Conservation (phyloP, 1,140 invertebrate genomes). For the Ephestia elutella region DNA sequence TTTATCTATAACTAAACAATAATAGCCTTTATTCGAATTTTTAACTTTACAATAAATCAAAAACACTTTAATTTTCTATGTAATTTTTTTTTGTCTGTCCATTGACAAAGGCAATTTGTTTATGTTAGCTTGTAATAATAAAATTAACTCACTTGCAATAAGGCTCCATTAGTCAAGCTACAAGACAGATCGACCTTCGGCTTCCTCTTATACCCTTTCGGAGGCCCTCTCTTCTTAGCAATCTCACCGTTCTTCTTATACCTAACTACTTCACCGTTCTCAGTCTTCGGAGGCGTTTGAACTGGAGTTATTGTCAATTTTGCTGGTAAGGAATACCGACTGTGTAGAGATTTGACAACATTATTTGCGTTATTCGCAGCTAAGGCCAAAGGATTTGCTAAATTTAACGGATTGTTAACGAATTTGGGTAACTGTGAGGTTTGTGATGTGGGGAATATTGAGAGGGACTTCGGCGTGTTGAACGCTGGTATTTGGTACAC, state of each 20-base stretch:
- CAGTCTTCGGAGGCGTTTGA: constrained; percentile 23
- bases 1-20: too few species aligned
- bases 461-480: constrained; percentile 45
- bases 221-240: constrained; percentile 61
- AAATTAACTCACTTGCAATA: constrained; percentile 49
- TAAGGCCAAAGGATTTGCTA: constrained; percentile 56
- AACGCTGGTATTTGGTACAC: constrained; percentile 62
- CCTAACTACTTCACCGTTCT: constrained; percentile 45
- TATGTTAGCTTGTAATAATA: too few species aligned
- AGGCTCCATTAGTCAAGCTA: constrained; percentile 46
- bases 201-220: constrained; percentile 62
- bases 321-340: constrained; percentile 51
- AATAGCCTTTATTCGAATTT: too few species aligned
- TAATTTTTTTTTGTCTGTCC: too few species aligned
- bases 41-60: too few species aligned
- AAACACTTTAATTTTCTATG: too few species aligned
- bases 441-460: constrained; percentile 41
- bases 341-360: constrained; percentile 29
- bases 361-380: constrained; percentile 42
- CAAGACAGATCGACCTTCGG: constrained; percentile 51
- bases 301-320: constrained; percentile 61
- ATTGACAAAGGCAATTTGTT: too few species aligned
- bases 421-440: constrained; percentile 50
- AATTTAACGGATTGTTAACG: constrained; percentile 61
- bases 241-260: constrained; percentile 67